Evolutionary conservation across 2,888 invertebrate genomes (phyloP), one percentile per base, ranked within the genome.

Genomic region (Serrognathus titanus): DNA sequence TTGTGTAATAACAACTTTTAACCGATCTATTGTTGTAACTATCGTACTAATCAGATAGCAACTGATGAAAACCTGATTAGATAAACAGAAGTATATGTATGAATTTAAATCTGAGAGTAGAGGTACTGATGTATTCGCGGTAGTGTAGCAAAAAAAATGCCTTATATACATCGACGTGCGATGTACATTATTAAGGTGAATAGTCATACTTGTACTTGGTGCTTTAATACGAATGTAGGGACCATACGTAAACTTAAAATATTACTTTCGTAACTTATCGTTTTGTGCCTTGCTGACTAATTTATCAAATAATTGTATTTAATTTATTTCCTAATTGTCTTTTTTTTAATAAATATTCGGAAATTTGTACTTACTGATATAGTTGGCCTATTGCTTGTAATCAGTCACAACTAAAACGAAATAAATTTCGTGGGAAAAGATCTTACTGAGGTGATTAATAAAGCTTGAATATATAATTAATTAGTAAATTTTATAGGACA

Each of bases 191-290:
- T 51, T 31, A 10, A 16, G 48, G 45, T 53, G 31, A 61, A 57
- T 55, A 61, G 57, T 63, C 59, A 61, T 54, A 61, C 61, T 61
- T 59, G 59, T 55, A 43, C 49, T 59, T 63, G 63, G 63, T 63
- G 63, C 63, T 63, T 63, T 59, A 53, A 59, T 43, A 43, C 20
- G 20, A 16, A 43, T 43, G 61, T 51, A 59, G 63, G 63, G 63
- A 63, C 63, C 63, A 63, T 63, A 61, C 61, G 61, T 63, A 63
- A 61, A 59, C 57, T 59, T 61, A 63, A 62, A 60, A 62, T 53
- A 46, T 57, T 59, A 58, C 55, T 58, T 58, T 40, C 41, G 48
- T 54, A 48, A 48, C 41, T 43, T 48, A 51, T 53, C 38, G 38
- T 57, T 59, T 54, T 57, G 24, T 60, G 24, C 6, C 24, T 31